Percentiles rank a stretch among this genome's conserved stretches.
Evolutionary conservation across 2,888 invertebrate species (phyloP).

Genomic region (Drosophila quasianomalipes): DNA sequence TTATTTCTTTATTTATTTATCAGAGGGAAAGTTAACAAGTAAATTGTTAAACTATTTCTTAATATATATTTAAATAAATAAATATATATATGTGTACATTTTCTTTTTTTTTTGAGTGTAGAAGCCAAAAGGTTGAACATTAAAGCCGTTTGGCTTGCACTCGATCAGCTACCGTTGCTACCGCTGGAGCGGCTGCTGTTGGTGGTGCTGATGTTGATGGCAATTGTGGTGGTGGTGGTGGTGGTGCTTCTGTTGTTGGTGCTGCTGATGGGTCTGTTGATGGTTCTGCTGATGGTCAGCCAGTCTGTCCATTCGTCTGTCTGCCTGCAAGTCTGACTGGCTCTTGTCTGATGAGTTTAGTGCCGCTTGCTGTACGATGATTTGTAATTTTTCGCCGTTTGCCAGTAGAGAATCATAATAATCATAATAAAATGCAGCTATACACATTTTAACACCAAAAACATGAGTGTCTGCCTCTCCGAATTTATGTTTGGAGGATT

Average conservation of each 20-base stretch:
- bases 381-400: conserved; percentile 71
- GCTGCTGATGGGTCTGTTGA: conserved; percentile 44
- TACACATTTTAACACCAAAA: conserved; percentile 81
- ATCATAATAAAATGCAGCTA: conserved; percentile 82
- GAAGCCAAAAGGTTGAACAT: conserved; percentile 57
- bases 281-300: conserved; percentile 49
- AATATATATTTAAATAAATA: not conserved
- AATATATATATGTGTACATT: too few species aligned
- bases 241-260: conserved; percentile 27
- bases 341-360: conserved; percentile 71
- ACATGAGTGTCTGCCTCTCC: conserved; percentile 42
- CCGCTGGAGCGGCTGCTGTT: conserved; percentile 50
- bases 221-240: not conserved
- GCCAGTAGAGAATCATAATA: conserved; percentile 77
- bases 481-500: conserved; percentile 30
- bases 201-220: conserved; percentile 9
- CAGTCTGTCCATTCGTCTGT: conserved; percentile 12
- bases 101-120: conserved; percentile 16
- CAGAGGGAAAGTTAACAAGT: not conserved
- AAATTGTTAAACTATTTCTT: not conserved
- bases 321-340: conserved; percentile 33
- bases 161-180: conserved; percentile 73
- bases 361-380: conserved; percentile 71
- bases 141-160: conserved; percentile 68
- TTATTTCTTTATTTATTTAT: not conserved